Base-by-base conservation (phyloP, 2,113 vertebrate genomes). In the Varanus salvator region DNA sequence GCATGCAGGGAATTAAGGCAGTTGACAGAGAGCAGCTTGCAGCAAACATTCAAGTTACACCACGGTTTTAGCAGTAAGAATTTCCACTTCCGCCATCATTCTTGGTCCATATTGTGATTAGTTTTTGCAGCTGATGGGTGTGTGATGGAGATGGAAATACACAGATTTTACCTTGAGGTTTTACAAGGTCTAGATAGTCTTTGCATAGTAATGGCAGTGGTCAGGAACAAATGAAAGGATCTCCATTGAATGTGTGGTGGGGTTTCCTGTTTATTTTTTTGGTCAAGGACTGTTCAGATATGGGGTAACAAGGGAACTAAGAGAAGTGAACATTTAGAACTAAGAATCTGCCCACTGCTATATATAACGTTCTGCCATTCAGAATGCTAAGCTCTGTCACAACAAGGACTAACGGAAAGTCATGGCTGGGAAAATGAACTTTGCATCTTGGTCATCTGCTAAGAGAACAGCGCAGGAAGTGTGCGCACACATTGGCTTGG, bases 221-320 rank as follows among this genome's bases (percentile, higher is more conserved):
- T 14, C 12, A 74, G 48, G 84, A 7, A 14, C n/a, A 88, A 72
- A 82, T 31, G 60, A 60, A 74, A 6, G 2, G 23, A 34, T 72
- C n/a, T 4, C 23, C 8, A 31, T 4, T 25, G 54, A 71, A 60
- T 44, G 29, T 82, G 17, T 80, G 2, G 92, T 88, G 68, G 88
- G 90, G 93, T 90, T 94, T 90, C 92, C 69, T 85, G 93, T 57
- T 86, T 60, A 89, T 85, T 93, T 92, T 44, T 44, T 44, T 44
- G 38, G 74, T 83, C 93, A 94, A 87, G 88, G 92, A 94, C 93
- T 89, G 23, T 93, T 82, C 85, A 85, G 8, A 25, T 69, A 52
- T 21, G 38, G n/a, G 69, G 23, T 27, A 87, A 11, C 57, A 87
- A 69, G 48, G 21, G n/a, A 88, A 38, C n/a, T 77, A 87, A 76